phyloP scores from a whole-genome alignment of 1,140 invertebrate genomes.

The Pollicipes pollicipes region DNA sequence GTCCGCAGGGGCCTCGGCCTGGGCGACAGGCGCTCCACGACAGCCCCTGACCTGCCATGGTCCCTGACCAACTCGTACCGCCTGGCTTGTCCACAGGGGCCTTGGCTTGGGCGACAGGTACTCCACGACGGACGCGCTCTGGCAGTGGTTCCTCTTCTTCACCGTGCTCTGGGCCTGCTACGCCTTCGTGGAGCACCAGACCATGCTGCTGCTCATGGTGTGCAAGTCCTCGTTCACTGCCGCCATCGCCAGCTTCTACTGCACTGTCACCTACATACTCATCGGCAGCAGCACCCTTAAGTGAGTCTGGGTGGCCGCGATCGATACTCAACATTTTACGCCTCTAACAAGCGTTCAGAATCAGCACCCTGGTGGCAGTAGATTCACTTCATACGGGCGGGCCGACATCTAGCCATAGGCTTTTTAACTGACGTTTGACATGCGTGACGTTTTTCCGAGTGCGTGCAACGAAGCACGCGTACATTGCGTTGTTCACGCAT shows the following conservation, averaged over 20 bases:
- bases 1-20: constrained; percentile 14
- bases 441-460: background rate
- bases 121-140: background rate
- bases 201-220: constrained; percentile 58
- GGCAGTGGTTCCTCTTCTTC: constrained; percentile 36
- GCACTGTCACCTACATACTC: constrained; percentile 47
- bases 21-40: constrained; percentile 24
- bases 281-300: constrained; percentile 61
- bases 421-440: background rate
- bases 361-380: background rate
- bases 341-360: no score
- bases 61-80: constrained; percentile 27
- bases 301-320: constrained; percentile 31
- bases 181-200: constrained; percentile 63
- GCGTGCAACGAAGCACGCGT: no score
- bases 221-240: constrained; percentile 56
- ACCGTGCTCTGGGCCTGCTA: constrained; percentile 35
- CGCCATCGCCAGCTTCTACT: constrained; percentile 51
- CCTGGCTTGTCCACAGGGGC: constrained; percentile 17
- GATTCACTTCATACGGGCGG: background rate
- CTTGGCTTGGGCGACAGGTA: constrained; percentile 24
- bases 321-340: no score
- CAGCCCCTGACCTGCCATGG: constrained; percentile 22
- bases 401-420: no score
- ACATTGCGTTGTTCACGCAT: no score